Percentiles rank a stretch among this genome's conserved stretches.
Evolutionary conservation across 2,888 invertebrate genomes (phyloP).

Genomic region (Idaea biselata): DNA sequence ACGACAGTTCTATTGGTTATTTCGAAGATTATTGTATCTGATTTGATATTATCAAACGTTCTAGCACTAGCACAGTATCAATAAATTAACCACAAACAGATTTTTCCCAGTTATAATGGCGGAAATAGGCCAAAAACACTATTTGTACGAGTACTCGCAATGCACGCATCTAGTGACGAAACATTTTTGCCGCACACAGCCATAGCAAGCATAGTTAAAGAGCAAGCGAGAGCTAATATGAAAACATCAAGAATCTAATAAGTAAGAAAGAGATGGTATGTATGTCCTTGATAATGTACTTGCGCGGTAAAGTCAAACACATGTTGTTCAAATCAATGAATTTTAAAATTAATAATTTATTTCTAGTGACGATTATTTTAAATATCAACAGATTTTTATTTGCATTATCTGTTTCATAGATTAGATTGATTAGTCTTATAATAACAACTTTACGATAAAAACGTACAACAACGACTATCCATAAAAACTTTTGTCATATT

Average conservation of each 20-base stretch:
- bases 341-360: neutral
- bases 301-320: constrained; percentile 77
- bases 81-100: constrained; percentile 49
- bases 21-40: neutral
- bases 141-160: constrained; percentile 55
- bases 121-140: constrained; percentile 72
- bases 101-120: constrained; percentile 69
- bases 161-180: constrained; percentile 68
- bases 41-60: neutral
- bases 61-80: constrained; percentile 14
- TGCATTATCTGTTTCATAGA: neutral
- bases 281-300: constrained; percentile 62
- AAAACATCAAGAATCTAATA: constrained; percentile 35
- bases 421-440: neutral
- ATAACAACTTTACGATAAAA: neutral
- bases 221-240: constrained; percentile 40
- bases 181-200: constrained; percentile 57
- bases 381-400: neutral
- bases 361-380: neutral
- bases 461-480: constrained; percentile 7
- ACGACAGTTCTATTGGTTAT: constrained; percentile 45
- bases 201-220: constrained; percentile 26
- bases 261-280: constrained; percentile 55
- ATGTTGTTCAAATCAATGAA: constrained; percentile 29
- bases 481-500: constrained; percentile 18